These are phyloP conservation scores for Macropodus opercularis DNA, from an alignment of 2,797 vertebrate species.

Conservation along the genomic window DNA sequence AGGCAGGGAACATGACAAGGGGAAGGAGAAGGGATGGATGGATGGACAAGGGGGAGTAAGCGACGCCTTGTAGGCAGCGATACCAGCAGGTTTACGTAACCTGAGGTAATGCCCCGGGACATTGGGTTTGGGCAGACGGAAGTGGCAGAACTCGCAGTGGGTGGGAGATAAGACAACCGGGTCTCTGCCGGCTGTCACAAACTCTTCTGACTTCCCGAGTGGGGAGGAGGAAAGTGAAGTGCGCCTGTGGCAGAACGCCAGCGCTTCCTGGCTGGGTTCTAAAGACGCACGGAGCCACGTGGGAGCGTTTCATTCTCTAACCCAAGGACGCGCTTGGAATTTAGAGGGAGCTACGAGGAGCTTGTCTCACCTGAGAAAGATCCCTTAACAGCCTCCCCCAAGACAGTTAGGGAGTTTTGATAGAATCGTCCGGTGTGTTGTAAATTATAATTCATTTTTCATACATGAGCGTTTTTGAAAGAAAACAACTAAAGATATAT, in stretches of 20 bases:
- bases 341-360: no score
- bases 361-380: no score
- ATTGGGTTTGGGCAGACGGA: slow-evolving; percentile 24
- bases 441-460: no score
- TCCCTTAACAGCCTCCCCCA: no score
- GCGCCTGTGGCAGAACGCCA: slow-evolving; percentile 36
- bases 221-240: slow-evolving; percentile 41
- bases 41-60: slow-evolving; percentile 11
- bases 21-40: slow-evolving; percentile 3
- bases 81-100: slow-evolving; percentile 47
- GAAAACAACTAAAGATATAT: no score
- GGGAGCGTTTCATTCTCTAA: slow-evolving; percentile 13
- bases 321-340: slow-evolving; percentile 29
- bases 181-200: slow-evolving; percentile 60
- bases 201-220: slow-evolving; percentile 43
- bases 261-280: slow-evolving; percentile 37
- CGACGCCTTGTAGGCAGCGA: neutral
- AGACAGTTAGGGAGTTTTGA: no score
- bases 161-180: slow-evolving; percentile 57
- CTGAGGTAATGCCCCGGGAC: slow-evolving; percentile 60
- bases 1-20: slow-evolving; percentile 2
- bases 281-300: slow-evolving; percentile 39
- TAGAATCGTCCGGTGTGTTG: no score
- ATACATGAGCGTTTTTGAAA: no score
- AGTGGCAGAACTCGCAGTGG: slow-evolving; percentile 41